Evolutionary conservation across 1,140 invertebrate species (phyloP), one percentile per base, ranked within the genome.

Genomic region (Calosoma granatense): DNA sequence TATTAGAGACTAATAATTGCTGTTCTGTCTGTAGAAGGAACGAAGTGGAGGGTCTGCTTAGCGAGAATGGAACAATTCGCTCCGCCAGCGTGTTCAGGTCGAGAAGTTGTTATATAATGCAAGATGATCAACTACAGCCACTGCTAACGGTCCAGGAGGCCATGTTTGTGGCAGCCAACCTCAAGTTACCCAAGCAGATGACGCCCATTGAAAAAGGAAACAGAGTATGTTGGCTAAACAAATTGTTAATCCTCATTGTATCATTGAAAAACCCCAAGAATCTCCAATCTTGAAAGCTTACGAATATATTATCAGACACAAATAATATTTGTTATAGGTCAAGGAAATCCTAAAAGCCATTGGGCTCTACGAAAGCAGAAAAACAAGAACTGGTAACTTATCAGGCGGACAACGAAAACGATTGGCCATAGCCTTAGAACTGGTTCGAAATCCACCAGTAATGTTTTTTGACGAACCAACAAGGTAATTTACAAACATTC

Each of bases 401-500:
- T 94, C 90, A 1, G 92, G 92, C 22, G 93, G 93, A 1, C 88
- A 95, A 73, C 83, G 83, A 63, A 92, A 94, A 73, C 78, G 92
- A 63, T 74, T 96, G 1, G 86, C 88, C 1, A 92, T 96, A 54
- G 92, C 91, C n/a, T 74, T 93, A 30, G 87, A 90, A 70, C 69
- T 90, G 58, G 76, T 94, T 53, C 91, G 87, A 66, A 92, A 95
- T 73, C 92, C 92, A 4, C 88, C 90, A 2, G 78, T 95, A 6
- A 84, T 96, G 77, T 93, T 94, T 73, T 85, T 96, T 63, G 93
- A 96, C 70, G 93, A 96, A 70, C 92, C 92, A 41, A 96, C 92
- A 2, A 94, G 88, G 91, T 94, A 71, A 80, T 75, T 62, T 43
- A 17, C 55, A 54, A 53, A 51, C 17, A 11, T 12, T 47, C 41